phyloP scores from a whole-genome alignment of 2,888 invertebrate species.

The Merodon equestris region DNA sequence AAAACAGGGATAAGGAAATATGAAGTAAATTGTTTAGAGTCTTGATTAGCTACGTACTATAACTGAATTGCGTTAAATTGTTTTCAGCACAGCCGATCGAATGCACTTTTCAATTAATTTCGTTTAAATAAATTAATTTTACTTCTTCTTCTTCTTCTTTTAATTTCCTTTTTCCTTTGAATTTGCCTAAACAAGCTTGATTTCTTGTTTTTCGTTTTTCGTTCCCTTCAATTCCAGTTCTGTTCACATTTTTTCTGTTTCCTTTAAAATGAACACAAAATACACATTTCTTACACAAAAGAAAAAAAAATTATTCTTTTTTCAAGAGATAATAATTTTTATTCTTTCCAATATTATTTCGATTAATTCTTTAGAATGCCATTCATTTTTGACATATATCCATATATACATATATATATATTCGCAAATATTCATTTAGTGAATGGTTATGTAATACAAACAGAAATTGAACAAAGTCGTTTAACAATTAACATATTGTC shows the following conservation, averaged over 20 bases:
- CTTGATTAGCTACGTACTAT: not conserved
- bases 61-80: conserved; percentile 11
- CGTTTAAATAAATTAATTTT: no score
- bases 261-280: conserved; percentile 44
- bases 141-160: not conserved
- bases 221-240: not conserved
- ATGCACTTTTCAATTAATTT: no score
- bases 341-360: conserved; percentile 17
- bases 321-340: no score
- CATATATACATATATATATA: conserved; percentile 15
- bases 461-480: conserved; percentile 26
- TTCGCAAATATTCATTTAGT: conserved; percentile 55
- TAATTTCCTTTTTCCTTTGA: not conserved
- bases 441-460: conserved; percentile 47
- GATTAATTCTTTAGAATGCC: conserved; percentile 58
- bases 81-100: conserved; percentile 35
- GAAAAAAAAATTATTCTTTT: conserved; percentile 21
- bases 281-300: conserved; percentile 24
- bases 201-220: conserved; percentile 3
- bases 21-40: conserved; percentile 45
- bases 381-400: conserved; percentile 66
- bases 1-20: not conserved
- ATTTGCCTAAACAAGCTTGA: conserved; percentile 56
- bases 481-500: conserved; percentile 26
- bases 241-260: conserved; percentile 20